A percentile compares a stretch with the other conserved stretches of the same genome.
phyloP scores from a whole-genome alignment of 2,888 invertebrate species.

The Copidosoma aretas region DNA sequence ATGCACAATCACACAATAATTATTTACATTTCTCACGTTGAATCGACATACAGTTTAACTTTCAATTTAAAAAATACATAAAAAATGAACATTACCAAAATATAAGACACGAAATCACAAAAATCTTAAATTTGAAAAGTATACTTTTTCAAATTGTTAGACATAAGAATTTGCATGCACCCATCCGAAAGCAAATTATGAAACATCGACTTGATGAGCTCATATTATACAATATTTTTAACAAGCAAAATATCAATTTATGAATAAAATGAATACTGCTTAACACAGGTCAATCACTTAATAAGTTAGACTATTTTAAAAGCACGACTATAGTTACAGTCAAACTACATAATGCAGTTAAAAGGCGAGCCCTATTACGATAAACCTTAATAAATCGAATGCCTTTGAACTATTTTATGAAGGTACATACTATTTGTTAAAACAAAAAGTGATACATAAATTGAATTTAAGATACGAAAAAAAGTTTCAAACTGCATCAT shows the following conservation, averaged over 20 bases:
- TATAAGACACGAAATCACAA: no score
- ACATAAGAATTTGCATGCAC: constrained; percentile 22
- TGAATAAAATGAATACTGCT: background rate
- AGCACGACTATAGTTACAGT: constrained; percentile 4
- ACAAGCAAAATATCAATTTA: background rate
- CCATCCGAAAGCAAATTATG: constrained; percentile 14
- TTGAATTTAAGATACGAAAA: constrained; percentile 1
- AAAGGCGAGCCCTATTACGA: constrained; percentile 8
- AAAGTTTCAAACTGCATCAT: constrained; percentile 7
- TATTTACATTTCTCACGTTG: background rate
- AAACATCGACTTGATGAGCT: constrained; percentile 3
- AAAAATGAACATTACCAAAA: constrained; percentile 5
- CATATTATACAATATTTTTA: constrained; percentile 17
- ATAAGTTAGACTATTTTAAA: background rate
- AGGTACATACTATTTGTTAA: background rate
- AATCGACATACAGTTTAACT: background rate
- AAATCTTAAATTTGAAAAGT: background rate
- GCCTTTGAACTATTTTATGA: constrained; percentile 9
- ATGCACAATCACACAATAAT: background rate
- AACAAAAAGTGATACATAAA: constrained; percentile 7
- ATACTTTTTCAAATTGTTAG: constrained; percentile 2
- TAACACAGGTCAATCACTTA: constrained; percentile 5
- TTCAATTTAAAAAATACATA: background rate
- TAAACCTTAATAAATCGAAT: constrained; percentile 30
- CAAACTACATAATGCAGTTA: constrained; percentile 18